These are phyloP conservation scores for Coelogynopora nodosa DNA, from an alignment of 2,888 invertebrate genomes.

Conservation along the genomic window DNA sequence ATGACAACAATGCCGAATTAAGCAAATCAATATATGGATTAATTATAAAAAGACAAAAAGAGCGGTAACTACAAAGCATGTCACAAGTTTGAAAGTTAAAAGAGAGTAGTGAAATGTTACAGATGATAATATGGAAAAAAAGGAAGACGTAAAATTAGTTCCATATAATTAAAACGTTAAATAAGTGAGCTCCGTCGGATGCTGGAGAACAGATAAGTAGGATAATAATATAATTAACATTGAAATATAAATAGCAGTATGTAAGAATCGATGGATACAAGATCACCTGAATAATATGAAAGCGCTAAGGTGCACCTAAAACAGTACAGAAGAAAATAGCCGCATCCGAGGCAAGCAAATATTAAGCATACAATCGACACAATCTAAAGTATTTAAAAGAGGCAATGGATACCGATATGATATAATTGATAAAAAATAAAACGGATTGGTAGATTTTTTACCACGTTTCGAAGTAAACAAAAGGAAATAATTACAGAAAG, in stretches of 20 bases:
- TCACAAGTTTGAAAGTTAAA: not conserved
- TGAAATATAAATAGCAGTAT: not conserved
- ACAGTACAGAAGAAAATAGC: not conserved
- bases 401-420: no score
- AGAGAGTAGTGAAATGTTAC: not conserved
- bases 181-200: no score
- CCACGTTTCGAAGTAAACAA: no score
- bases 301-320: not conserved
- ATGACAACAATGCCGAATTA: not conserved
- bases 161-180: no score
- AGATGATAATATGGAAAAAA: not conserved
- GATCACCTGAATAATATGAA: not conserved
- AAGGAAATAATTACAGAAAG: no score
- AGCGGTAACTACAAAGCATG: not conserved
- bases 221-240: not conserved
- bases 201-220: not conserved
- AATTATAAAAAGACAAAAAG: not conserved
- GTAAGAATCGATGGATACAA: not conserved
- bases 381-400: no score
- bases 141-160: no score
- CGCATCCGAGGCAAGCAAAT: not conserved
- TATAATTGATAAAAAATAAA: no score
- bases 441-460: no score
- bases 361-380: not conserved
- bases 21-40: not conserved